phyloP scores from a whole-genome alignment of 2,888 invertebrate species.

The Cheilosia impressa region DNA sequence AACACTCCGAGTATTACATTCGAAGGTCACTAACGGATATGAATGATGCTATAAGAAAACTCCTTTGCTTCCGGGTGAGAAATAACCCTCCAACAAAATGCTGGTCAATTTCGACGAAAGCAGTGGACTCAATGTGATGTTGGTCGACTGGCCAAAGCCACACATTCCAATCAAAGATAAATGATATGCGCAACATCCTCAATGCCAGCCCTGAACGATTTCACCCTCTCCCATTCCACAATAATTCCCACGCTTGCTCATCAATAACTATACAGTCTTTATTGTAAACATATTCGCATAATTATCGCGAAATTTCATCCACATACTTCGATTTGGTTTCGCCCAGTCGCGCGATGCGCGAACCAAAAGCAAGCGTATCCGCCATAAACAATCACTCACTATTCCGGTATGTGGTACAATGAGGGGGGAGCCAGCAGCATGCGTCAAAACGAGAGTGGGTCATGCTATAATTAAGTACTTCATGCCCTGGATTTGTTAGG shows the following conservation, averaged over 20 bases:
- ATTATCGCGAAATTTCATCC: constrained; percentile 24
- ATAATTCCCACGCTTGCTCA: background rate
- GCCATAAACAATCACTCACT: constrained; percentile 42
- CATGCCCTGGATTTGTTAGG: constrained; percentile 55
- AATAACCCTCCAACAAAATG: too few species aligned
- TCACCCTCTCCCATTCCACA: background rate
- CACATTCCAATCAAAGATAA: background rate
- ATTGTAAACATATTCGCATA: background rate
- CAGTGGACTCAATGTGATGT: too few species aligned
- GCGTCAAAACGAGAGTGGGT: constrained; percentile 60
- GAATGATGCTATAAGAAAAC: too few species aligned
- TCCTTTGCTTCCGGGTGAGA: too few species aligned
- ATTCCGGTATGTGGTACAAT: constrained; percentile 32
- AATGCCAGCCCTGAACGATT: too few species aligned
- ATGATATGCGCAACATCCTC: too few species aligned
- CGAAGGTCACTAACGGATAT: too few species aligned
- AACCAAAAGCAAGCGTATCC: constrained; percentile 7
- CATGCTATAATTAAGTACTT: constrained; percentile 68
- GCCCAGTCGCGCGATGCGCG: constrained; percentile 8
- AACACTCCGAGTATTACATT: too few species aligned
- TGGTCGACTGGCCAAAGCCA: background rate
- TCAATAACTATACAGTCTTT: constrained; percentile 2
- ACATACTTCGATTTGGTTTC: constrained; percentile 25
- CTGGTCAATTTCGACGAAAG: too few species aligned
- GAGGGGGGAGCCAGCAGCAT: constrained; percentile 13